Evolutionary conservation across 2,113 vertebrate genomes (phyloP).

Genomic region (Eptesicus fuscus): DNA sequence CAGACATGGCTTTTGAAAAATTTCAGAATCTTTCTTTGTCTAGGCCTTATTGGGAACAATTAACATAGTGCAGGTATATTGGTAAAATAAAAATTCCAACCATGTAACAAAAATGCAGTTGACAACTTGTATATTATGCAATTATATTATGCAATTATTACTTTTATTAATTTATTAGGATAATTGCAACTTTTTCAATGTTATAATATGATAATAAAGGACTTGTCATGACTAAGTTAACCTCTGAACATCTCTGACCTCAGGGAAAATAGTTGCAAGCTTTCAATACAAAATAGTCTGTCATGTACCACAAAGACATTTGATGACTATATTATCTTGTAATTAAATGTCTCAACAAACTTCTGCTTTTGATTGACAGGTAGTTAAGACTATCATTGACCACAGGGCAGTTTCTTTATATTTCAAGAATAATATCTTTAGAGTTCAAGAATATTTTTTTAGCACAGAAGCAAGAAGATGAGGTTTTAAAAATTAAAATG

Average conservation of each 20-base stretch:
- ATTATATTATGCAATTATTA: slow-evolving; percentile 82
- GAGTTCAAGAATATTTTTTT: slow-evolving; percentile 81
- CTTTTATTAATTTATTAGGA: slow-evolving; percentile 89
- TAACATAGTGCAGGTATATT: slow-evolving; percentile 72
- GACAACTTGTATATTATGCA: slow-evolving; percentile 87
- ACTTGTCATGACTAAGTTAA: slow-evolving; percentile 89
- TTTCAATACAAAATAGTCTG: slow-evolving; percentile 88
- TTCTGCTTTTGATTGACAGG: slow-evolving; percentile 88
- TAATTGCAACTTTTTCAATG: slow-evolving; percentile 87
- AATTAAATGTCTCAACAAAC: slow-evolving; percentile 92
- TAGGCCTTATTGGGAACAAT: slow-evolving; percentile 62
- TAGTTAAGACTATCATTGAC: slow-evolving; percentile 88
- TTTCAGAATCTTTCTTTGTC: slow-evolving; percentile 54
- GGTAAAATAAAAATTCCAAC: slow-evolving; percentile 82
- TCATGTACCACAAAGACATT: slow-evolving; percentile 86
- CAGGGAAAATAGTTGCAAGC: slow-evolving; percentile 80
- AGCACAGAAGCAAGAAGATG: slow-evolving; percentile 62
- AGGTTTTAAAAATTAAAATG: slow-evolving; percentile 80
- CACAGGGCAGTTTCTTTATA: slow-evolving; percentile 86
- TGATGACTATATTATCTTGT: slow-evolving; percentile 88
- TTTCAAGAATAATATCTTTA: slow-evolving; percentile 84
- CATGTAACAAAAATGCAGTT: slow-evolving; percentile 82
- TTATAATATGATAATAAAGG: slow-evolving; percentile 88
- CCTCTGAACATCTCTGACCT: slow-evolving; percentile 84
- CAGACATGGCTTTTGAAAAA: slow-evolving; percentile 22